Evolutionary conservation across 1,140 invertebrate species (phyloP), one percentile per base, ranked within the genome.

Genomic region (Acromyrmex echinatior): DNA sequence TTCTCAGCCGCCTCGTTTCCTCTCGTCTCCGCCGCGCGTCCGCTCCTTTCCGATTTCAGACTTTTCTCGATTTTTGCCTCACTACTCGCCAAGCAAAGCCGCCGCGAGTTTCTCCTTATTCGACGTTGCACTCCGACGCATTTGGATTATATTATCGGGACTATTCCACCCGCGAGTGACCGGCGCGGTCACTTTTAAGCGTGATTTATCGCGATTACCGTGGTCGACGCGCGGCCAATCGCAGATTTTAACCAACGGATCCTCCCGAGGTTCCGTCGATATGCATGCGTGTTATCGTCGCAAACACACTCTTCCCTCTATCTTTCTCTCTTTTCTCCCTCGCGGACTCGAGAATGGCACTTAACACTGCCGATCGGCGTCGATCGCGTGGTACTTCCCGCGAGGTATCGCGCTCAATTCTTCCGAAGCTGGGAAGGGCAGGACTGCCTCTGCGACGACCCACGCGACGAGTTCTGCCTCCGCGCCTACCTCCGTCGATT

Each of bases 401-500:
- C 88, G 86, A 81, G 91, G 66, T 85, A 90, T 82, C 88, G 76
- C 82, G 79, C 58, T n/a, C 39, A 45, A 88, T 90, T 90, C 86
- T 74, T 88, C 65, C 60, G 87, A 80, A 58, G 71, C 58, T 92
- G 89, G 82, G 89, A 90, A 88, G 88, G 89, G 88, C 90, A 85
- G 81, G 88, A 56, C 77, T 77, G 87, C 86, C 86, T 92, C 90
- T 86, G 66, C 31, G 80, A 91, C 93, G 88, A 92, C 93, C 93
- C 93, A 93, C 93, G 85, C 92, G 82, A 88, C 82, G 66, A 49
- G 73, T 74, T 53, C 91, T 88, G 78, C 90, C 91, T 88, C 88
- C 87, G 84, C 87, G 70, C 60, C 65, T 84, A 63, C 70, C 62
- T 84, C 70, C 68, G 68, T 39, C 80, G 53, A 71, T 71, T 14